Base-by-base conservation (phyloP, 1,140 invertebrate species). In the Tenebrio molitor region DNA sequence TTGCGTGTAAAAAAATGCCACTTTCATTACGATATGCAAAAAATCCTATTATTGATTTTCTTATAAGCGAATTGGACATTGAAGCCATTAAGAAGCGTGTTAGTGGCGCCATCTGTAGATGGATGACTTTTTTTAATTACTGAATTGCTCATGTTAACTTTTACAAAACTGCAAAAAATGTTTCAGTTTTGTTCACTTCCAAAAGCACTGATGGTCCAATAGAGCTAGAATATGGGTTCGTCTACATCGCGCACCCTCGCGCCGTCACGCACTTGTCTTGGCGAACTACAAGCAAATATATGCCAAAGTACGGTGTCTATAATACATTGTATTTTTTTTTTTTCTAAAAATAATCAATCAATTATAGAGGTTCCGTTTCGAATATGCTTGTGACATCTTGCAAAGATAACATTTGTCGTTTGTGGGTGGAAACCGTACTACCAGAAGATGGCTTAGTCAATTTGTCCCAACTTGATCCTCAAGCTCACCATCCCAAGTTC, bases 331-430 rank as follows among this genome's bases (percentile, higher is more conserved):
- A 62, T 10, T 5, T n/a, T 25, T 53, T 53, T 17, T 17, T 7
- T 14, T 53, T 53, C n/a, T 33, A 62, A 62, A 6, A 62, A 12
- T 16, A 46, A 50, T 1, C n/a, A 53, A n/a, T n/a, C n/a, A 21
- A 53, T 84, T 85, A 23, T 83, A 97, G 95, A 81, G 95, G 95
- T 16, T 95, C 96, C 53, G 95, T 99, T 23, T 96, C 95, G 62
- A 99, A 99, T 85, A 97, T 98, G 91, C 84, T 99, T 74, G 95
- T 99, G 21, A 99, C 98, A 44, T 99, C 97, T 10, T 99, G 97
- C 85, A 89, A 94, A 78, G 98, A 99, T 84, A 99, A 99, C 85
- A 99, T 99, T 76, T 99, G 97, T 82, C 91, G 98, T 58, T 91
- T 99, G 75, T 99, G 98, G 98, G 95, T 96, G 15, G 97, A 99